phyloP scores from a whole-genome alignment of 1,140 invertebrate species.

The Apis laboriosa region DNA sequence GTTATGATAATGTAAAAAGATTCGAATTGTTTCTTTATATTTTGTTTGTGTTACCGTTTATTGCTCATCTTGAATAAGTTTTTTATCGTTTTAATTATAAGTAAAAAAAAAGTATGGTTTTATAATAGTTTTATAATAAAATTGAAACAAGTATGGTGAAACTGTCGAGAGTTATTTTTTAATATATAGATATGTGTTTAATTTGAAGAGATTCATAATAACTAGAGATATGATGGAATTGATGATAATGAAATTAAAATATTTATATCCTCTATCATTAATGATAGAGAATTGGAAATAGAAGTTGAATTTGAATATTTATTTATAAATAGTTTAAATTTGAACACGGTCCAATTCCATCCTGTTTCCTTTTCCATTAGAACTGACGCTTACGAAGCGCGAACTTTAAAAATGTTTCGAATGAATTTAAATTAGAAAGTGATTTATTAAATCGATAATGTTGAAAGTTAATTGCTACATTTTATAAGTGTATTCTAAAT shows the following conservation, averaged over 20 bases:
- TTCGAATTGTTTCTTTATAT: neutral
- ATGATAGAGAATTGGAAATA: neutral
- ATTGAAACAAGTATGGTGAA: neutral
- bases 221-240: neutral
- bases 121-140: too few species aligned
- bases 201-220: neutral
- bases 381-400: neutral
- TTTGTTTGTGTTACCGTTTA: neutral
- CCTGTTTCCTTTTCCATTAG: neutral
- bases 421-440: too few species aligned
- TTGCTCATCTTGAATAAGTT: too few species aligned
- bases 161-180: neutral
- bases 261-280: conserved; percentile 5
- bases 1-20: too few species aligned
- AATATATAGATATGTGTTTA: neutral
- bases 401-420: neutral
- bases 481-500: neutral
- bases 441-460: neutral
- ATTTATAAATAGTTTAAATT: neutral
- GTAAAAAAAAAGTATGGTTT: neutral
- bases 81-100: too few species aligned
- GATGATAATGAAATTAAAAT: conserved; percentile 3
- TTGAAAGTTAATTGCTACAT: neutral
- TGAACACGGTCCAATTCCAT: neutral
- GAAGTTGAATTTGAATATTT: neutral